Base-by-base conservation (phyloP, 1,140 invertebrate genomes). In the Saccostrea glomerata region DNA sequence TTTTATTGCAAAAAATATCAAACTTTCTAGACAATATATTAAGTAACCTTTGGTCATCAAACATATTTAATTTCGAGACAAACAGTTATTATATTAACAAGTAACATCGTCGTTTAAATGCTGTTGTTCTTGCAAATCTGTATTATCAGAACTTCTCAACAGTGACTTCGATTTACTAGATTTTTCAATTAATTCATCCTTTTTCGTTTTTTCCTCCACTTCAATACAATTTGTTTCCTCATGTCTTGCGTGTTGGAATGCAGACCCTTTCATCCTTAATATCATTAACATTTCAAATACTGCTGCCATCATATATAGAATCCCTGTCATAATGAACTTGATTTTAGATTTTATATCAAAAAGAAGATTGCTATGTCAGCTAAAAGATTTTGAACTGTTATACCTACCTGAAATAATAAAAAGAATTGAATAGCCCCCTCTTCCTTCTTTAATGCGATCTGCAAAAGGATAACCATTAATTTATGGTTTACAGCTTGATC, bases 211-310 rank as follows among this genome's bases (percentile, higher is more conserved):
- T 36, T 77, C 70, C 11, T 36, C 70, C 25, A 30, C 25, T 36
- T 77, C 25, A 77, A 77, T 17, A 77, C 4, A 30, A 12, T 30
- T 77, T 2, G 11, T 36, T 36, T 30, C 15, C 13, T 77, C 30
- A 11, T 30, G 23, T 77, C 70, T 77, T 13, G 23, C 30, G 13
- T 77, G 23, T 13, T 15, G 15, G 5, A 36, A 77, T 30, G 23
- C 25, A 15, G 70, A 36, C 30, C 25, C 30, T 36, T 25, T 77
- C 70, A 77, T 77, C 25, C 13, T 36, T 4, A 36, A 36, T 77
- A 77, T 36, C 70, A 77, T 77, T 4, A 77, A 30, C 23, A 77
- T 30, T 77, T 77, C 70, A 77, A 30, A 36, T 30, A 77, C 30
- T 13, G 23, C 70, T 15, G 70, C 70, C 30, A 77, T 30, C 30